A percentile compares a stretch with the other conserved stretches of the same genome.
Evolutionary conservation across 2,113 vertebrate species (phyloP).

Genomic region (Turnix velox): DNA sequence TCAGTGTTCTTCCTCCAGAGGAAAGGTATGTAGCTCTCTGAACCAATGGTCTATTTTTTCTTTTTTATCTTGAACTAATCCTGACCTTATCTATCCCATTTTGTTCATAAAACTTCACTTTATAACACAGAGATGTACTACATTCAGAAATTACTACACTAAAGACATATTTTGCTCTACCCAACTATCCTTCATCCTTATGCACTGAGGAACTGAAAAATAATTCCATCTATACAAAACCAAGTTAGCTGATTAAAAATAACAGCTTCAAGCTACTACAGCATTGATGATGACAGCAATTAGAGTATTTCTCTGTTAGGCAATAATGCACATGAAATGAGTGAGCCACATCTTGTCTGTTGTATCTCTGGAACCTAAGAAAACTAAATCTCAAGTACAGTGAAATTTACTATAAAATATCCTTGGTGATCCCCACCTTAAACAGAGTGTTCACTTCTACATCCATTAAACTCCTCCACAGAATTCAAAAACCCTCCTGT

Average conservation of each 20-base stretch:
- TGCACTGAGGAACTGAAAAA: not conserved
- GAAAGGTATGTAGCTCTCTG: not conserved
- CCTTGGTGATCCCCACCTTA: not conserved
- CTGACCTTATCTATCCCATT: not conserved
- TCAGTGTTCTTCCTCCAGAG: not conserved
- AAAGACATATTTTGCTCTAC: not conserved
- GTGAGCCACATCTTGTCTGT: not conserved
- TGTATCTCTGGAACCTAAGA: not conserved
- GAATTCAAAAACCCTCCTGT: not conserved
- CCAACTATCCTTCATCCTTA: not conserved
- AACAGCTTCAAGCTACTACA: not conserved
- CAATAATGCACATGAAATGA: not conserved
- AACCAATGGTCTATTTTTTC: not conserved
- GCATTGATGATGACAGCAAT: not conserved
- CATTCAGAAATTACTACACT: not conserved
- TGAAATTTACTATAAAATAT: not conserved
- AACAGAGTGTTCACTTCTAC: not conserved
- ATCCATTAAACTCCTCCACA: not conserved
- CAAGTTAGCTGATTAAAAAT: not conserved
- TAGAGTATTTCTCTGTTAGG: not conserved
- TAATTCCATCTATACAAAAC: not conserved
- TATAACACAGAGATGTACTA: not conserved
- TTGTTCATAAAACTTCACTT: not conserved
- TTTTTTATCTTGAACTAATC: not conserved
- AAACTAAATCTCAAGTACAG: not conserved